Conservation (phyloP, 2,113 vertebrate genomes). For the Corythoichthys intestinalis region DNA sequence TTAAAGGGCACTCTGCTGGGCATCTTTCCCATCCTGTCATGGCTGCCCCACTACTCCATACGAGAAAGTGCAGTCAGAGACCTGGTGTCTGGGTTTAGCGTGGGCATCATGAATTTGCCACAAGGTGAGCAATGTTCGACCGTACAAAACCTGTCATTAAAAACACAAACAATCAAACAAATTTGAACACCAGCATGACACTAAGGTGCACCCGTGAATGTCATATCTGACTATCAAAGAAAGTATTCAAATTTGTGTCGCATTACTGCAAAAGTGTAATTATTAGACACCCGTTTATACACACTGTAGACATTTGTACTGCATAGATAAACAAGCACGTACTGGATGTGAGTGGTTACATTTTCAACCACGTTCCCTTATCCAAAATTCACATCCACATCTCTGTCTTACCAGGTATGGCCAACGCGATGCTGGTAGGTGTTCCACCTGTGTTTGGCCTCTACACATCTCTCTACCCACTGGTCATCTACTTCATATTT, state of each 20-base stretch:
- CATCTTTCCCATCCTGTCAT: conserved; percentile 76
- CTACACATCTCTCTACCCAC: conserved; percentile 87
- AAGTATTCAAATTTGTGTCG: too few species aligned
- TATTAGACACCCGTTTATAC: too few species aligned
- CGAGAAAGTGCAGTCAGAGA: conserved; percentile 79
- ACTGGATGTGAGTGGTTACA: not conserved
- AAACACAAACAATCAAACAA: not conserved
- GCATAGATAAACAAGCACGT: not conserved
- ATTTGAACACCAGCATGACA: not conserved
- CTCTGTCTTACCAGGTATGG: conserved; percentile 72
- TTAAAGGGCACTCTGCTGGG: conserved; percentile 68
- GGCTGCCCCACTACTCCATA: conserved; percentile 82
- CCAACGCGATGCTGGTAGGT: conserved; percentile 84
- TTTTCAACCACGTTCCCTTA: not conserved
- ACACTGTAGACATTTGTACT: too few species aligned
- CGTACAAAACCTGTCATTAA: not conserved
- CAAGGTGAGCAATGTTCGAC: conserved; percentile 62
- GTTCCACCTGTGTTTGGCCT: conserved; percentile 84
- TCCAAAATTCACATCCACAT: not conserved
- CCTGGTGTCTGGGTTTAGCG: conserved; percentile 80
- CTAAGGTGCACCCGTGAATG: not conserved
- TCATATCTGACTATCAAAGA: too few species aligned
- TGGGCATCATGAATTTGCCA: conserved; percentile 87
- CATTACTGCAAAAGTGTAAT: not conserved
- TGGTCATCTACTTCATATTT: conserved; percentile 87